Conservation (phyloP, 1,140 invertebrate species). For the Pseudomyrmex dendroicus region DNA sequence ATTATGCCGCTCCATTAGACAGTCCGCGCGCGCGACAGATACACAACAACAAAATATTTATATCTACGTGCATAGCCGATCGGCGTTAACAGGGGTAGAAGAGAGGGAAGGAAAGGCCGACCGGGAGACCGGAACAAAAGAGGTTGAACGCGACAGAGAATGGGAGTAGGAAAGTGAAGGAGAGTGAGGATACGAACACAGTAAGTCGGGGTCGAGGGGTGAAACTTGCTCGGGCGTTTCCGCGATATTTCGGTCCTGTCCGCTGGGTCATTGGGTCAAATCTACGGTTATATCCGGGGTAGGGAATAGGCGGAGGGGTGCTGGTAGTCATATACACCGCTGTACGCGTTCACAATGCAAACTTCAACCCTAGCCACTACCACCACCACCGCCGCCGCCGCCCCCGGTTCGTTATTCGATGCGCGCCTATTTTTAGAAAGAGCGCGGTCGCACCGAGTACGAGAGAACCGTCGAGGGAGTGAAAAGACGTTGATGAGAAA, state of each 20-base stretch:
- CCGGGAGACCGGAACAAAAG: constrained; percentile 31
- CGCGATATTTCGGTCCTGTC: constrained; percentile 74
- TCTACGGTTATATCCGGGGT: constrained; percentile 75
- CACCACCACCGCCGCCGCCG: constrained; percentile 5
- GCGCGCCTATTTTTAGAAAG: constrained; percentile 81
- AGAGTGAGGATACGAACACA: neutral
- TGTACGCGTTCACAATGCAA: constrained; percentile 79
- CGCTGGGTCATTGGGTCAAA: constrained; percentile 83
- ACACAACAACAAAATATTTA: constrained; percentile 41
- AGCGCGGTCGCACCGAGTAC: constrained; percentile 52
- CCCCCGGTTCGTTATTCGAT: constrained; percentile 76
- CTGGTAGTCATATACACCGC: constrained; percentile 68
- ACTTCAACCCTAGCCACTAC: constrained; percentile 70
- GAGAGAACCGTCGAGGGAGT: constrained; percentile 32
- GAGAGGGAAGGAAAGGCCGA: no score
- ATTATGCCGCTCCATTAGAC: constrained; percentile 26
- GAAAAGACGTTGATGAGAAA: constrained; percentile 42
- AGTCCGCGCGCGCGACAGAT: neutral
- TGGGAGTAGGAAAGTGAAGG: neutral
- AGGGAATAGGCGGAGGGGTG: constrained; percentile 55
- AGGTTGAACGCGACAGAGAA: neutral
- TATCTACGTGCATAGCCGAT: constrained; percentile 35
- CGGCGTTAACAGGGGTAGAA: neutral
- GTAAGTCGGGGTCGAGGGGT: constrained; percentile 38
- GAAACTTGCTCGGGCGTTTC: constrained; percentile 74